phyloP scores from a whole-genome alignment of 2,113 vertebrate species.

The Baryphthengus martii region DNA sequence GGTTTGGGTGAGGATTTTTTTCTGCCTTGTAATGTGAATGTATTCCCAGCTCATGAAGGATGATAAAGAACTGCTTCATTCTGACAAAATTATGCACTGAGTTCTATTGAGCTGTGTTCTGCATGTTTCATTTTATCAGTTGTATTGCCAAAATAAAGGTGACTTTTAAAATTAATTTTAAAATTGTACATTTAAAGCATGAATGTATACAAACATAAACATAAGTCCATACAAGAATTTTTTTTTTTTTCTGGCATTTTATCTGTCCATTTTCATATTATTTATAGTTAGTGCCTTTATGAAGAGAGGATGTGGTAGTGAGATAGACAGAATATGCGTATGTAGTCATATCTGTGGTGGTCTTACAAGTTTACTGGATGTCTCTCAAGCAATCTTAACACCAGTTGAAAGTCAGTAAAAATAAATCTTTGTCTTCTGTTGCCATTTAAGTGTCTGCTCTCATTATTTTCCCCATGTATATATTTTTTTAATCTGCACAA shows the following conservation, averaged over 20 bases:
- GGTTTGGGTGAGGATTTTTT: neutral
- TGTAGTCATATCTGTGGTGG: constrained; percentile 51
- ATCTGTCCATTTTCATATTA: neutral
- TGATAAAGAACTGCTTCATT: constrained; percentile 55
- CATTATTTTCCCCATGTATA: constrained; percentile 7
- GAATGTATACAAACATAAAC: constrained; percentile 51
- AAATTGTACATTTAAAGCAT: constrained; percentile 60
- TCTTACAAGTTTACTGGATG: constrained; percentile 50
- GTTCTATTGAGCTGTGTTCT: constrained; percentile 42
- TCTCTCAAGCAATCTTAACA: constrained; percentile 27
- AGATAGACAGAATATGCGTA: constrained; percentile 55
- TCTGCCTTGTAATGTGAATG: constrained; percentile 63
- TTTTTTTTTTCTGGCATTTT: constrained; percentile 1
- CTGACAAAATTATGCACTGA: constrained; percentile 71
- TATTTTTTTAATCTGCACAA: neutral
- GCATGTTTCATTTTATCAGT: constrained; percentile 69
- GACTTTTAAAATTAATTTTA: constrained; percentile 39
- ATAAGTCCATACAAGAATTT: neutral
- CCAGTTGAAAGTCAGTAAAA: constrained; percentile 46
- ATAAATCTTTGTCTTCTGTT: constrained; percentile 60
- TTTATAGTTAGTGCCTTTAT: constrained; percentile 71
- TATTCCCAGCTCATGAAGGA: constrained; percentile 36
- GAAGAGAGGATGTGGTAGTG: constrained; percentile 46
- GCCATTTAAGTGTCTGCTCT: constrained; percentile 28
- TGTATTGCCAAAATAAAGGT: constrained; percentile 61